Evolutionary conservation across 2,888 invertebrate species (phyloP), one percentile per base, ranked within the genome.

Genomic region (Euspilapteryx auroguttella): DNA sequence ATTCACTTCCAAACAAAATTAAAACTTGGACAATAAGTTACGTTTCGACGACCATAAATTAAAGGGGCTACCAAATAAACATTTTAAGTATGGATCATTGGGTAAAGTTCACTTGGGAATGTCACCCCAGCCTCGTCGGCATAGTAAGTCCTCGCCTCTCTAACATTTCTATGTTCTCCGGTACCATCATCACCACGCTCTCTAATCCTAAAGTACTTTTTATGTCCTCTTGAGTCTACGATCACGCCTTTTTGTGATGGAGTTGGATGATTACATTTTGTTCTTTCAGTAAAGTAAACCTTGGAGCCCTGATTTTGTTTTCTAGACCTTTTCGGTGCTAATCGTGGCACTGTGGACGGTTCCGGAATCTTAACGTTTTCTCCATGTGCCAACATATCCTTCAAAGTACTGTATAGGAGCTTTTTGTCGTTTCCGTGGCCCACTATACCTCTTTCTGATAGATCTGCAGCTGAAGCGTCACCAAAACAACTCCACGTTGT

Each of bases 401-500:
- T 40, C 21, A 71, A 40, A 29, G 51, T 52, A 7, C 47, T 35
- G 14, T 53, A 29, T 21, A 75, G 42, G 29, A 64, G 29, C 34
- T 53, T 65, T 36, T 52, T 63, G 33, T 75, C 71, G 2, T 54
- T 50, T 2, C 73, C 71, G 27, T 73, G 73, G 8, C 73, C 69
- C 7, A 58, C 36, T n/a, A 73, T 66, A 8, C 73, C 73, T 47
- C 65, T 50, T 40, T 51, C 52, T 5, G 68, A 61, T 15, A 75
- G 41, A 8, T 47, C 35, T 34, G 39, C 50, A 2, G 66, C 61
- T 21, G 55, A 48, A 5, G 44, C 56, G 33, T 58, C 62, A 2
- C 63, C 69, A 28, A 73, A 73, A 40, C 73, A 73, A 43, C 68
- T 73, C 55, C 59, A 71, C 11, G 56, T 52, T 3, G 47, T 36